Percentiles rank a stretch among this genome's conserved stretches.
Evolutionary conservation across 2,113 vertebrate genomes (phyloP).

Genomic region (Nibea coibor): DNA sequence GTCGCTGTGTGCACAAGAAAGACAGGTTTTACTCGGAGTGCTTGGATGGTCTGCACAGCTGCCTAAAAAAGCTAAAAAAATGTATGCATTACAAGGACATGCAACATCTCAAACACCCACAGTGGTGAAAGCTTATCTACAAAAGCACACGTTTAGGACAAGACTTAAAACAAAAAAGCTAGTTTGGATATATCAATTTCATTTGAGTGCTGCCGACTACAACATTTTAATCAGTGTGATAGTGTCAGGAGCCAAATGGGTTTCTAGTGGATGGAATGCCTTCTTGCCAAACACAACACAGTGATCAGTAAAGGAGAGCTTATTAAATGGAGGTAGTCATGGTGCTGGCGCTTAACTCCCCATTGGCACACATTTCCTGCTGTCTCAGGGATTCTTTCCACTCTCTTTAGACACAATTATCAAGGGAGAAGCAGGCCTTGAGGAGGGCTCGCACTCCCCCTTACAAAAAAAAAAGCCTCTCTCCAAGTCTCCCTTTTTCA

Average conservation of each 20-base stretch:
- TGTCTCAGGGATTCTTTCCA: constrained; percentile 81
- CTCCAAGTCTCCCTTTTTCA: constrained; percentile 69
- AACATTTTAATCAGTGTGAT: constrained; percentile 62
- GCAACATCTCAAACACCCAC: constrained; percentile 3
- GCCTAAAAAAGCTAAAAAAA: constrained; percentile 24
- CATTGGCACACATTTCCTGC: constrained; percentile 75
- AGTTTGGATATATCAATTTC: constrained; percentile 46
- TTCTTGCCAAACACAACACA: constrained; percentile 68
- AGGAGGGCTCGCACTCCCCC: constrained; percentile 52
- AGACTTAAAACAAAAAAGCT: constrained; percentile 29
- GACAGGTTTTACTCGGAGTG: constrained; percentile 27
- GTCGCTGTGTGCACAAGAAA: constrained; percentile 47
- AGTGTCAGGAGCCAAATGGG: constrained; percentile 61
- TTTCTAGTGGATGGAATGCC: constrained; percentile 60
- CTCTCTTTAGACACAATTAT: constrained; percentile 79
- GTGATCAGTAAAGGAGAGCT: constrained; percentile 66
- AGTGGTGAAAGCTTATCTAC: constrained; percentile 30
- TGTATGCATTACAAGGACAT: constrained; percentile 19
- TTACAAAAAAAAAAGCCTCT: constrained; percentile 50
- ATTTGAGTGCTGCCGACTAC: constrained; percentile 33
- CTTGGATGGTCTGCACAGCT: constrained; percentile 6
- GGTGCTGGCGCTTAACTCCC: constrained; percentile 68
- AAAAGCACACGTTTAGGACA: constrained; percentile 1
- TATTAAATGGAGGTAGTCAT: constrained; percentile 71
- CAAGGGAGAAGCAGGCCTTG: constrained; percentile 75